Evolutionary conservation across 64 coral and sea anemone genomes (phyloP).

Genomic region (Montipora foliosa): DNA sequence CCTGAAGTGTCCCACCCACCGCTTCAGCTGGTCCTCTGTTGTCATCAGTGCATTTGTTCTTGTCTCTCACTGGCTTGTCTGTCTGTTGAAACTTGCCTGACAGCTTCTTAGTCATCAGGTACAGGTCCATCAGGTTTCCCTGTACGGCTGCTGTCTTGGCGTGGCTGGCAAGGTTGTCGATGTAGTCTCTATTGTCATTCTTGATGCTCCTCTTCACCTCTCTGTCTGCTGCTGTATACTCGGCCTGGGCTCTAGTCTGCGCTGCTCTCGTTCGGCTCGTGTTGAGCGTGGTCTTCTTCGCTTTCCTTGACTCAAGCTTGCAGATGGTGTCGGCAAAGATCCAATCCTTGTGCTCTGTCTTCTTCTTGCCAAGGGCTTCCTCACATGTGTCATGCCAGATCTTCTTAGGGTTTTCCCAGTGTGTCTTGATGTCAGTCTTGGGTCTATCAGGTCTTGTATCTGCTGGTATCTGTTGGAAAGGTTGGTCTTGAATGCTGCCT

Average conservation of each 20-base stretch:
- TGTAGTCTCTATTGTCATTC: neutral
- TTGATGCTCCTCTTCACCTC: neutral
- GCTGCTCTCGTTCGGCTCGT: neutral
- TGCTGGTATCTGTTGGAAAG: neutral
- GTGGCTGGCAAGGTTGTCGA: neutral
- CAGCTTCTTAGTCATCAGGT: neutral
- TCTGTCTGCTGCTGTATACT: neutral
- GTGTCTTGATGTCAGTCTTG: neutral
- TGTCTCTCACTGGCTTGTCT: slow-evolving; percentile 7
- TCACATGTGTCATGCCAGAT: neutral
- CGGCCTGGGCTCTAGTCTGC: neutral
- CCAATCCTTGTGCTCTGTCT: neutral
- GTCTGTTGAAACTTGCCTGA: neutral
- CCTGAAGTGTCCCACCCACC: too few relatives aligned
- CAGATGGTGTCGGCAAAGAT: neutral
- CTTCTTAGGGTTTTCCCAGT: too few relatives aligned
- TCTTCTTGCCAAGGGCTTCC: neutral
- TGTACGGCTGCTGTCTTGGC: neutral
- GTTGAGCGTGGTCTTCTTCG: neutral
- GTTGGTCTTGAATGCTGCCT: neutral
- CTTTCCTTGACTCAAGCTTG: neutral
- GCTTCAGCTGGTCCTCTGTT: too few relatives aligned
- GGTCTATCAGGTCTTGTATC: neutral
- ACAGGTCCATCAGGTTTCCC: neutral
- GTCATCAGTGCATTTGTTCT: neutral